A percentile compares a stretch with the other conserved stretches of the same genome.
Conservation (phyloP, 1,140 invertebrate species). For the Proales similis region DNA sequence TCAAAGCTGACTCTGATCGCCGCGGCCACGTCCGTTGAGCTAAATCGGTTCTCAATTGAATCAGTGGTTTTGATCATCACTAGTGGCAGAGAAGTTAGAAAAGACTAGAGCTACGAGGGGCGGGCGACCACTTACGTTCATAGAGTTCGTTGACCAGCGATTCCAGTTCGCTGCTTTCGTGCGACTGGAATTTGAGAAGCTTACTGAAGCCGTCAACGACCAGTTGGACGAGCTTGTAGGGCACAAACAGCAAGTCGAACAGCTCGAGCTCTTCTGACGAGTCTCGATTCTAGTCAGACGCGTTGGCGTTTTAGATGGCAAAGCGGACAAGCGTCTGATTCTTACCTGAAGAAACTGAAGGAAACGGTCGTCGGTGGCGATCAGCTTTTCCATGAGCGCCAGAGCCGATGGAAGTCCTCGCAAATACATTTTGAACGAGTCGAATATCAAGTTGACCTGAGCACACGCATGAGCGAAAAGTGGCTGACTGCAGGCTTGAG, state of each 20-base stretch:
- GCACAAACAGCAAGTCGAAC: conserved; percentile 31
- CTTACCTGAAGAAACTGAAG: conserved; percentile 17
- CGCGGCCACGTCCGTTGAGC: too few relatives aligned
- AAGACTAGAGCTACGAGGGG: too few relatives aligned
- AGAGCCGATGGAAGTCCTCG: conserved; percentile 11
- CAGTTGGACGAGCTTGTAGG: conserved; percentile 13
- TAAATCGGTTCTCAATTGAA: too few relatives aligned
- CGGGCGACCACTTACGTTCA: too few relatives aligned
- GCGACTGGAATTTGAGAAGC: too few relatives aligned
- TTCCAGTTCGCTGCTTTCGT: too few relatives aligned
- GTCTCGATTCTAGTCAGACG: conserved; percentile 7
- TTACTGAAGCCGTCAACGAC: too few relatives aligned
- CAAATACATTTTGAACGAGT: conserved; percentile 29
- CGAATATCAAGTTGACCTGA: neutral
- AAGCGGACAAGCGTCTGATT: neutral
- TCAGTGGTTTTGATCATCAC: too few relatives aligned
- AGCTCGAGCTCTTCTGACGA: conserved; percentile 6
- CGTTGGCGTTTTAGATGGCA: neutral
- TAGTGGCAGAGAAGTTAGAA: too few relatives aligned
- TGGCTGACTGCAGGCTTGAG: neutral
- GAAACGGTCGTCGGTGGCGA: conserved; percentile 1
- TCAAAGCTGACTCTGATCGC: too few relatives aligned
- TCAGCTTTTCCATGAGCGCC: neutral
- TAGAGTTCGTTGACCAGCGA: too few relatives aligned
- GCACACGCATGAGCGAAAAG: neutral